Conservation (phyloP, 2,113 vertebrate species). For the Machaerirhynchus nigripectus region DNA sequence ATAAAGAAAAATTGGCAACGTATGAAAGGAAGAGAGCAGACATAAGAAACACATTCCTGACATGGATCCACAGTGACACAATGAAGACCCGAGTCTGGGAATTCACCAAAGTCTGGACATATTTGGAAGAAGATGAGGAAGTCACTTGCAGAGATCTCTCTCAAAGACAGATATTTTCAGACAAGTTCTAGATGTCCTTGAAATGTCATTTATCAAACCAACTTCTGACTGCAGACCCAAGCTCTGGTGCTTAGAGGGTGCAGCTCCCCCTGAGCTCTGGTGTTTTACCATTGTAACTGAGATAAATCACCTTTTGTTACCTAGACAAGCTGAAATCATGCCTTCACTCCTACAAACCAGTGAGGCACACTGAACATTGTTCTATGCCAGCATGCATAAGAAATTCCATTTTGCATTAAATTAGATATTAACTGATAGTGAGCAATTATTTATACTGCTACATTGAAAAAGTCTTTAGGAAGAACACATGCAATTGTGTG, state of each 20-base stretch:
- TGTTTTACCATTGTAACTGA: not conserved
- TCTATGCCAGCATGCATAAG: not conserved
- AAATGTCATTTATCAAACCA: not conserved
- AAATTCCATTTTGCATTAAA: not conserved
- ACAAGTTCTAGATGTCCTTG: not conserved
- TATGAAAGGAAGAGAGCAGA: slow-evolving; percentile 43
- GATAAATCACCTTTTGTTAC: not conserved
- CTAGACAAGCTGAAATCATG: not conserved
- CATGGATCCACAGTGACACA: slow-evolving; percentile 37
- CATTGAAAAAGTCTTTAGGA: not conserved
- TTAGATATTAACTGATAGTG: not conserved
- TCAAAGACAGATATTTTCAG: not conserved
- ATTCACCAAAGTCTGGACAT: not conserved
- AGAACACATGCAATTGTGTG: not conserved
- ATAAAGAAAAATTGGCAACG: not conserved
- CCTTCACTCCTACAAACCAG: not conserved
- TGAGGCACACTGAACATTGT: not conserved
- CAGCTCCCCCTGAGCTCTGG: not conserved
- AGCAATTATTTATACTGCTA: not conserved
- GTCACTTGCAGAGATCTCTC: not conserved
- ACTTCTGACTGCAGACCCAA: not conserved
- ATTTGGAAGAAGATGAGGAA: slow-evolving; percentile 37
- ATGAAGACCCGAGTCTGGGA: not conserved
- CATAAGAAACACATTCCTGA: slow-evolving; percentile 48
- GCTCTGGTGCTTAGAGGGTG: not conserved